These are phyloP conservation scores for Antidorcas marsupialis DNA, from an alignment of 2,113 vertebrate species.

Conservation along the genomic window DNA sequence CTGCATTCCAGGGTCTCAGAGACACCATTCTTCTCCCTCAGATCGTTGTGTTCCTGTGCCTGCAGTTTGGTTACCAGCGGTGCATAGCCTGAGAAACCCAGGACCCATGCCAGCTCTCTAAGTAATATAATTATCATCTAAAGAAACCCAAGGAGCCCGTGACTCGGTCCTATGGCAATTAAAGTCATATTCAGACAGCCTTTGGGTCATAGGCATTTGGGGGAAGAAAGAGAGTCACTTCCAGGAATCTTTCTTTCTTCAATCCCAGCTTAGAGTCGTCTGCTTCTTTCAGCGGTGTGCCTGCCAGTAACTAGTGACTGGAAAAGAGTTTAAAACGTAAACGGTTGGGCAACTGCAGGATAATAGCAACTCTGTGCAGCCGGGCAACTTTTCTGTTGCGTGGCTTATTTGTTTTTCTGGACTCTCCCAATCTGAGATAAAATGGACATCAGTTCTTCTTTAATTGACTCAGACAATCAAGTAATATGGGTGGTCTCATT, in stretches of 20 bases:
- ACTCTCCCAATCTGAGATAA: background rate
- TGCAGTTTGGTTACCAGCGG: background rate
- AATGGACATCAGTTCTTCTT: background rate
- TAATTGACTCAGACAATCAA: background rate
- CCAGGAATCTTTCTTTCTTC: conserved; percentile 13
- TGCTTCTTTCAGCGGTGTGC: background rate
- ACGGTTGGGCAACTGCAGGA: background rate
- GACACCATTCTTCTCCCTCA: background rate
- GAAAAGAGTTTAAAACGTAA: background rate
- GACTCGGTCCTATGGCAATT: conserved; percentile 14
- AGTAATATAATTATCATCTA: conserved; percentile 28
- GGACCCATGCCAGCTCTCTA: background rate
- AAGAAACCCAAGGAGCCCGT: conserved; percentile 20
- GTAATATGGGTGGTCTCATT: background rate
- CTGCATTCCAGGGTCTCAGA: background rate
- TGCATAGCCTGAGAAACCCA: conserved; percentile 8
- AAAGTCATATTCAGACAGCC: conserved; percentile 24
- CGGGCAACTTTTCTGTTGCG: background rate
- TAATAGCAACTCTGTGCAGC: background rate
- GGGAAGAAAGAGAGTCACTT: background rate
- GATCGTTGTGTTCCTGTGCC: background rate
- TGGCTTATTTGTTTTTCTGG: background rate
- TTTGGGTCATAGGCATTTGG: background rate
- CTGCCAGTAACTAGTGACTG: background rate
- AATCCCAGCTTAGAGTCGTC: background rate